These are phyloP conservation scores for Gymnarchus niloticus DNA, from an alignment of 2,113 vertebrate species.

Conservation along the genomic window DNA sequence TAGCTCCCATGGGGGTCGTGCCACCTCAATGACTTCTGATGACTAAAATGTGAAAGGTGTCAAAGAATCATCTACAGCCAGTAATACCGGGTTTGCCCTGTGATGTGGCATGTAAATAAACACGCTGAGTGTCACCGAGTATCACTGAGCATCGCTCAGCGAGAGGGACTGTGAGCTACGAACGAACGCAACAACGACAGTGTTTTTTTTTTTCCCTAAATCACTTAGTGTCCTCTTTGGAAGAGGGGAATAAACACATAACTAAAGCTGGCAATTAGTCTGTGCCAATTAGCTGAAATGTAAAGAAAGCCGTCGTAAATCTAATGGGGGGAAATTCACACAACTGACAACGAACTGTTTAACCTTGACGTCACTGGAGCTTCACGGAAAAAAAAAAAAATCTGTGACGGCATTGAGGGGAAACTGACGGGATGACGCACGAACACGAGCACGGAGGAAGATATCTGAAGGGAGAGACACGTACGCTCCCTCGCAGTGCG, in stretches of 20 bases:
- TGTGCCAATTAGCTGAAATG: conserved; percentile 26
- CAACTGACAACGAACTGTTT: background rate
- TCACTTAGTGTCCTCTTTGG: conserved; percentile 25
- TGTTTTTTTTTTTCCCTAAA: conserved; percentile 25
- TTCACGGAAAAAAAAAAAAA: background rate
- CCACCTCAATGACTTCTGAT: background rate
- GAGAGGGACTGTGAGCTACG: background rate
- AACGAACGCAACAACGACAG: background rate
- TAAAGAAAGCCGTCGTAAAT: conserved; percentile 5
- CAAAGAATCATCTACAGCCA: background rate
- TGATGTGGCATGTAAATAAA: background rate
- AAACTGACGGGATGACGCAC: background rate
- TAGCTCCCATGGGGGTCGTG: background rate
- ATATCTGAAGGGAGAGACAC: background rate
- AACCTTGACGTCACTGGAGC: conserved; percentile 18
- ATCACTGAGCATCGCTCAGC: background rate
- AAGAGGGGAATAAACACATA: conserved; percentile 34
- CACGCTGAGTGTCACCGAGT: background rate
- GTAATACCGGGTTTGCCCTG: background rate
- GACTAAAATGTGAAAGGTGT: background rate
- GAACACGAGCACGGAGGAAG: background rate
- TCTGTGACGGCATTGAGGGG: background rate
- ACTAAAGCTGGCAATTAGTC: conserved; percentile 35
- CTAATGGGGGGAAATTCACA: background rate
- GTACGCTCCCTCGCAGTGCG: background rate